Evolutionary conservation across 2,113 vertebrate genomes (phyloP).

Genomic region (Oryzias celebensis): DNA sequence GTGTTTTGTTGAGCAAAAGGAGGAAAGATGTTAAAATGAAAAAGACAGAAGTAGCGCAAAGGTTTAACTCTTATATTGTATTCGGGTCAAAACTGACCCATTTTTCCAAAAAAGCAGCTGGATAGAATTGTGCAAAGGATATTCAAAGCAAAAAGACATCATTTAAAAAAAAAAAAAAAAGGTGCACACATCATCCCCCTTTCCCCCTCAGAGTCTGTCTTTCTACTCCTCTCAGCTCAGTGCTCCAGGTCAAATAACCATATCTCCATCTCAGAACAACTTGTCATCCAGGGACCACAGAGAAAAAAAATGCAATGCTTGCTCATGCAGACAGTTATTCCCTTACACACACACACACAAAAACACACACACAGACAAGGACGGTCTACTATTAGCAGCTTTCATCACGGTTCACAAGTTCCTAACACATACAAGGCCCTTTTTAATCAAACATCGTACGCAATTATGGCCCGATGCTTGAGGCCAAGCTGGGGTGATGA

Average conservation of each 20-base stretch:
- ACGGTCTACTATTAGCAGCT: constrained; percentile 38
- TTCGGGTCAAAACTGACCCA: too few relatives aligned
- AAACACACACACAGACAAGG: constrained; percentile 7
- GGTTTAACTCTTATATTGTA: constrained; percentile 7
- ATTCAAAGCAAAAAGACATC: constrained; percentile 35
- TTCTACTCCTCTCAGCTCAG: constrained; percentile 50
- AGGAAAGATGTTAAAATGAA: constrained; percentile 29
- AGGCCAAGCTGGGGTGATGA: constrained; percentile 34
- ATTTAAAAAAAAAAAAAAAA: constrained; percentile 42
- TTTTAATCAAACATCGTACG: constrained; percentile 52
- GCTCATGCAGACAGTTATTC: constrained; percentile 12
- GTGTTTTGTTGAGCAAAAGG: constrained; percentile 31
- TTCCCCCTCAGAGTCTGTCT: constrained; percentile 46
- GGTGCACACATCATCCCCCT: constrained; percentile 19
- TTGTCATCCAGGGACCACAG: constrained; percentile 52
- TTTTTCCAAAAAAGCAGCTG: constrained; percentile 10
- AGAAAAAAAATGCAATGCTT: constrained; percentile 32
- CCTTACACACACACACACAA: constrained; percentile 5
- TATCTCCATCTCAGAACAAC: constrained; percentile 65
- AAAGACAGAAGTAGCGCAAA: constrained; percentile 27
- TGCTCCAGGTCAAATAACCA: constrained; percentile 70
- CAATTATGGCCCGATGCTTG: constrained; percentile 29
- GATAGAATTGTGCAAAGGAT: constrained; percentile 18
- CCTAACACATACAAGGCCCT: constrained; percentile 25
- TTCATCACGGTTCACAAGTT: constrained; percentile 44